Base-by-base conservation (phyloP, 2,888 invertebrate species). In the Kryphioiulus occultus region DNA sequence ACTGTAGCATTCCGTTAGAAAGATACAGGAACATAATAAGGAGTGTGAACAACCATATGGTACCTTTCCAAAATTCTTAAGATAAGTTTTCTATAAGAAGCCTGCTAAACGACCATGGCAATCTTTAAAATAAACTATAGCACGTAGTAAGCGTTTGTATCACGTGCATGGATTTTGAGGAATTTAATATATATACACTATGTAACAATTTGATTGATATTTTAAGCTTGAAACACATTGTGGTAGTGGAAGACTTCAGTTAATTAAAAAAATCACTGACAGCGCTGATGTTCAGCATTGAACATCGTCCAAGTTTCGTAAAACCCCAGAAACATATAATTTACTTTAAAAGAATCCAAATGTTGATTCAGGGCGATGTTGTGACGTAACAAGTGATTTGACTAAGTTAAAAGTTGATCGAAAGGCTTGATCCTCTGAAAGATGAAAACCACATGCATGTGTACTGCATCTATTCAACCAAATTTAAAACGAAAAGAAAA, bases 301-400 rank as follows among this genome's bases (percentile, higher is more conserved):
- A 59, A 59, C 59, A 7, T 7, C n/a, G 19, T 59, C n/a, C n/a
- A n/a, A 5, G 59, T 59, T n/a, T n/a, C 19, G n/a, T n/a, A 59
- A 59, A 59, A 59, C 59, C n/a, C 59, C 59, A 59, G 59, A 19
- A 59, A n/a, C 59, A 59, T 5, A 35, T 19, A n/a, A 59, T 59
- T 59, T 59, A 1, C 19, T 59, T n/a, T 59, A 59, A 3, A n/a
- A n/a, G n/a, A 35, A 59, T 9, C 19, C 7, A 59, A 59, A 59
- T 59, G 59, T 59, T 59, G 59, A 59, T 59, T n/a, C 59, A 59
- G n/a, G 59, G 59, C 59, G 5, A 59, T 59, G 59, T n/a, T 59
- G 59, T 59, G 59, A 59, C 59, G 19, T 59, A 59, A 59, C 4
- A 59, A 3, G 44, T 59, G 19, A n/a, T 59, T 59, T n/a, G 7